Percentiles rank a stretch among this genome's conserved stretches.
phyloP scores from a whole-genome alignment of 2,888 invertebrate genomes.

The Clitarchus hookeri region DNA sequence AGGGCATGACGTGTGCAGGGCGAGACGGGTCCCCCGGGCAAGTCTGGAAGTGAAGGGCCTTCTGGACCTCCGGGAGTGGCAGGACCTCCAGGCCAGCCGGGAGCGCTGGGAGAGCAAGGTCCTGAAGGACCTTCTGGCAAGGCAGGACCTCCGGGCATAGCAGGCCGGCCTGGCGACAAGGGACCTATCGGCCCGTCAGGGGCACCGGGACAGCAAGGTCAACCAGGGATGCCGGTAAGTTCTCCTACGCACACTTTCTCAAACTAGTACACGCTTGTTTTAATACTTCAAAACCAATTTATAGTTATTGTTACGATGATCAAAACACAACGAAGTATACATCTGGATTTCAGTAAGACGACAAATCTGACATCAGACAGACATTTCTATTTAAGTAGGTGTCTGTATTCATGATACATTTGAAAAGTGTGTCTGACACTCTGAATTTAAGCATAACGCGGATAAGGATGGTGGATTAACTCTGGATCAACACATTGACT shows the following conservation, averaged over 20 bases:
- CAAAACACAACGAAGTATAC: too few relatives aligned
- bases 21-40: slow-evolving; percentile 72
- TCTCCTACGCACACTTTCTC: not conserved
- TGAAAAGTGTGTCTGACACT: too few relatives aligned
- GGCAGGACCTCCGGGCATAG: slow-evolving; percentile 70
- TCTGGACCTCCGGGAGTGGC: slow-evolving; percentile 67
- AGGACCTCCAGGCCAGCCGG: slow-evolving; percentile 71
- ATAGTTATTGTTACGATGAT: too few relatives aligned
- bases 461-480: too few relatives aligned
- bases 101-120: slow-evolving; percentile 63
- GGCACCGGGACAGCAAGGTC: slow-evolving; percentile 65
- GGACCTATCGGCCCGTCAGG: slow-evolving; percentile 72
- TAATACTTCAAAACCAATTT: too few relatives aligned
- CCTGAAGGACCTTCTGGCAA: slow-evolving; percentile 69
- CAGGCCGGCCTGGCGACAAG: slow-evolving; percentile 77
- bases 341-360: too few relatives aligned
- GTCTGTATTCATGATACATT: too few relatives aligned
- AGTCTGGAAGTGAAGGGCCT: slow-evolving; percentile 74
- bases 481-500: too few relatives aligned
- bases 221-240: slow-evolving; percentile 70
- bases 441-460: too few relatives aligned
- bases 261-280: too few relatives aligned
- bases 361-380: too few relatives aligned
- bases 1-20: slow-evolving; percentile 57
- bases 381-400: too few relatives aligned